These are phyloP conservation scores for Dromius quadrimaculatus DNA, from an alignment of 2,888 invertebrate species.

Conservation along the genomic window DNA sequence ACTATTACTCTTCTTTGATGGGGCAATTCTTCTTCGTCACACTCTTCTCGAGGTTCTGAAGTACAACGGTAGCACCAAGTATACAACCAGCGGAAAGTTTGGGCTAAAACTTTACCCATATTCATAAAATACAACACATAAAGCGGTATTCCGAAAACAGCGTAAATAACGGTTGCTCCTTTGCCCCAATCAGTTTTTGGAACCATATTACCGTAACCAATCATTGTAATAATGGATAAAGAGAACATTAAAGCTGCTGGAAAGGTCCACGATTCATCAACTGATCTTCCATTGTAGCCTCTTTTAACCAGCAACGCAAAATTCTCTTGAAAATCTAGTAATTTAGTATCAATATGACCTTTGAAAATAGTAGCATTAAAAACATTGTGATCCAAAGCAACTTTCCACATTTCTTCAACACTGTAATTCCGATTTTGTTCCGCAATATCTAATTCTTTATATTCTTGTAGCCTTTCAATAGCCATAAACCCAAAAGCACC, in stretches of 20 bases:
- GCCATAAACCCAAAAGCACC: slow-evolving; percentile 86
- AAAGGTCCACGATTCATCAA: slow-evolving; percentile 84
- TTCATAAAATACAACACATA: slow-evolving; percentile 90
- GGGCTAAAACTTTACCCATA: slow-evolving; percentile 88
- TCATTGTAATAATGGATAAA: slow-evolving; percentile 90
- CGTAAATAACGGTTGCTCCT: slow-evolving; percentile 86
- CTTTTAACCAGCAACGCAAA: slow-evolving; percentile 76
- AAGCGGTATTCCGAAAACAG: slow-evolving; percentile 88
- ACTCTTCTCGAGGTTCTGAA: slow-evolving; percentile 64
- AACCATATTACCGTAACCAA: slow-evolving; percentile 89
- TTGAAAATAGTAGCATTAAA: slow-evolving; percentile 78
- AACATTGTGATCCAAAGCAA: slow-evolving; percentile 75
- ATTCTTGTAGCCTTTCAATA: slow-evolving; percentile 75
- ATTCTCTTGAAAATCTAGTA: slow-evolving; percentile 76
- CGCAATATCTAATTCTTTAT: slow-evolving; percentile 68
- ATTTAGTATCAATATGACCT: slow-evolving; percentile 71
- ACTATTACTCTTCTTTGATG: slow-evolving; percentile 80
- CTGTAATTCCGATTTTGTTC: slow-evolving; percentile 70
- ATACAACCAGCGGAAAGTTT: slow-evolving; percentile 84
- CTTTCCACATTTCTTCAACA: slow-evolving; percentile 77
- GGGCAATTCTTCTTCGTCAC: slow-evolving; percentile 69
- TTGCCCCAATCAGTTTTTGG: slow-evolving; percentile 87
- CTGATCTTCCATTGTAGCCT: slow-evolving; percentile 79
- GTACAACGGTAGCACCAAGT: slow-evolving; percentile 82
- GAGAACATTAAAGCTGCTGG: slow-evolving; percentile 92